These are phyloP conservation scores for Dynastes tityus DNA, from an alignment of 2,888 invertebrate species.

Conservation along the genomic window DNA sequence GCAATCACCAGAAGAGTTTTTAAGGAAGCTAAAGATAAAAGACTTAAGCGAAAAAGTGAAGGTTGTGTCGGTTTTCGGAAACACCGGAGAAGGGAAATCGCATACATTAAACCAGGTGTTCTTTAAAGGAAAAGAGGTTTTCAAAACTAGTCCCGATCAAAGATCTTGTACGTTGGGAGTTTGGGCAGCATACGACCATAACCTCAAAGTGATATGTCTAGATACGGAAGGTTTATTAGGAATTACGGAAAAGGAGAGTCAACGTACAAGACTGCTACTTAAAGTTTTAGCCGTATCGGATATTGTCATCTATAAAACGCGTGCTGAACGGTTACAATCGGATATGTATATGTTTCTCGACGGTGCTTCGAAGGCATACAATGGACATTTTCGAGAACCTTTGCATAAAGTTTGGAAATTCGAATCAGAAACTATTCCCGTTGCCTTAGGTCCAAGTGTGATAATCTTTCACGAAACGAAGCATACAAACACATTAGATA, in stretches of 20 bases:
- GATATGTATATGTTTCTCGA: constrained; percentile 86
- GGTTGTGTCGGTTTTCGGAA: constrained; percentile 88
- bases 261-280: constrained; percentile 79
- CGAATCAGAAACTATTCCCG: constrained; percentile 66
- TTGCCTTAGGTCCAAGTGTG: constrained; percentile 81
- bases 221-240: constrained; percentile 89
- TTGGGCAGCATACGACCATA: constrained; percentile 82
- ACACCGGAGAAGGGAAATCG: constrained; percentile 89
- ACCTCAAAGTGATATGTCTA: constrained; percentile 78
- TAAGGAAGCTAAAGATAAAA: constrained; percentile 70
- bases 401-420: constrained; percentile 66
- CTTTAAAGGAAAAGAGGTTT: constrained; percentile 77
- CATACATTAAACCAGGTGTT: constrained; percentile 82
- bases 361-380: constrained; percentile 83
- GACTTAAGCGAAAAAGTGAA: constrained; percentile 76
- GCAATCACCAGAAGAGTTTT: constrained; percentile 73
- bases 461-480: constrained; percentile 87
- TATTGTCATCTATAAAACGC: constrained; percentile 83
- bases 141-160: constrained; percentile 79
- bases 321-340: constrained; percentile 82
- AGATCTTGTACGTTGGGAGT: constrained; percentile 84
- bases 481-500: constrained; percentile 78
- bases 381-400: constrained; percentile 80
- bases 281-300: constrained; percentile 89
- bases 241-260: constrained; percentile 74